Base-by-base conservation (phyloP, 2,113 vertebrate species). In the Campylomormyrus numenius region DNA sequence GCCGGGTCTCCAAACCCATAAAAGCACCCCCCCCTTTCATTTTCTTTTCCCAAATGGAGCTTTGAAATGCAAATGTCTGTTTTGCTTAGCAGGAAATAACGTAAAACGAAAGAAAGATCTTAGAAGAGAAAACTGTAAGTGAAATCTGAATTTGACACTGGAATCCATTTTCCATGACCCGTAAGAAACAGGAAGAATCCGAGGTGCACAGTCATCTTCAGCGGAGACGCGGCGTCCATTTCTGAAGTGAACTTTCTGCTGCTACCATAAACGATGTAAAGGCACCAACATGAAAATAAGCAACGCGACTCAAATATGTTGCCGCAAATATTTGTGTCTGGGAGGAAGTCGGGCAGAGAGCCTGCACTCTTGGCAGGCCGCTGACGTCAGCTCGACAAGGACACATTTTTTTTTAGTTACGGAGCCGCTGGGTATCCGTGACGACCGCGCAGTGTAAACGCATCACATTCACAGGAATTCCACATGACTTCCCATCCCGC, bases 51-150 rank as follows among this genome's bases (percentile, higher is more conserved):
- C 93, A 93, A 93, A 91, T 91, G 90, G 80, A 93, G 93, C 95
- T 96, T 95, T 96, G 94, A 96, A 95, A 96, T 94, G 94, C 93
- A 95, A 95, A 96, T 95, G 92, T 94, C 93, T 95, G 93, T 95
- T 95, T 95, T 95, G 93, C 92, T 93, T 89, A 90, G 92, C 88
- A 2, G 88, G 92, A 91, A 91, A 92, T 39, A 17, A 39, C 89
- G 66, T 87, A 85, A 91, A 90, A 91, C 88, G 90, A 93, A 91
- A 92, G 91, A 90, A 56, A 90, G 88, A 90, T 92, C 93, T 92
- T 94, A 94, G 90, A 94, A 93, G 92, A 91, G 62, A 88, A 92
- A 94, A 95, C 93, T 91, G 91, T 88, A 94, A 93, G 95, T 94
- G 94, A 95, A 95, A 94, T 95, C 92, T 95, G 93, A 94, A 96